phyloP scores from a whole-genome alignment of 2,797 vertebrate species.

The Acanthiza pusilla region DNA sequence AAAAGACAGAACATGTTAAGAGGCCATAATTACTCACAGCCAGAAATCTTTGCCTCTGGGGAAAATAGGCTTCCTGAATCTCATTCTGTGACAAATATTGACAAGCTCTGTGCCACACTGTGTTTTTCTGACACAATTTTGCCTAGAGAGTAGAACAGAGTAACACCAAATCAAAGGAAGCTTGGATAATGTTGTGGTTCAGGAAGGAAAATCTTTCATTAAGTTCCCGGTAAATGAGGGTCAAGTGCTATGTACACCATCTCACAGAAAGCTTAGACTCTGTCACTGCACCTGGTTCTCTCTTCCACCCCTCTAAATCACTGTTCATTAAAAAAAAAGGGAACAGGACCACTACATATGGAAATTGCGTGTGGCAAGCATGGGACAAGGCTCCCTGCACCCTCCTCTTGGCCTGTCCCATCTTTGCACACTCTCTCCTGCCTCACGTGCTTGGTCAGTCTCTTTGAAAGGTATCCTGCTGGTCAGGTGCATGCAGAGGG shows the following conservation, averaged over 20 bases:
- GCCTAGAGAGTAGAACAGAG: neutral
- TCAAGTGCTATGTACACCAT: neutral
- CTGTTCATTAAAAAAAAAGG: neutral
- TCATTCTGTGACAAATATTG: constrained; percentile 40
- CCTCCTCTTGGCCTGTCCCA: neutral
- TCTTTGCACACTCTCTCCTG: neutral
- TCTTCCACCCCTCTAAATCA: neutral
- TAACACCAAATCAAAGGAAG: neutral
- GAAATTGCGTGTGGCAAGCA: neutral
- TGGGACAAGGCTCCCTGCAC: neutral
- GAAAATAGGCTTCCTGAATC: constrained; percentile 11
- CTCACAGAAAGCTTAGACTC: neutral
- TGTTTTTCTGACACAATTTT: constrained; percentile 40
- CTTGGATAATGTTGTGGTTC: neutral
- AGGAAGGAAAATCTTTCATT: constrained; percentile 1
- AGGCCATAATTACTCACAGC: constrained; percentile 51
- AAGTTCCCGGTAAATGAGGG: neutral
- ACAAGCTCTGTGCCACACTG: neutral
- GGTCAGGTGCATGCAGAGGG: neutral
- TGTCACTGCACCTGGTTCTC: neutral
- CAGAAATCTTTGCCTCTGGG: constrained; percentile 45
- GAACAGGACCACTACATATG: neutral
- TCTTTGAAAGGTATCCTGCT: neutral
- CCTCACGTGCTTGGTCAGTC: neutral
- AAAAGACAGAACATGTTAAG: constrained; percentile 55